Conservation (phyloP, 2,888 invertebrate genomes). For the Aphodius granarius region DNA sequence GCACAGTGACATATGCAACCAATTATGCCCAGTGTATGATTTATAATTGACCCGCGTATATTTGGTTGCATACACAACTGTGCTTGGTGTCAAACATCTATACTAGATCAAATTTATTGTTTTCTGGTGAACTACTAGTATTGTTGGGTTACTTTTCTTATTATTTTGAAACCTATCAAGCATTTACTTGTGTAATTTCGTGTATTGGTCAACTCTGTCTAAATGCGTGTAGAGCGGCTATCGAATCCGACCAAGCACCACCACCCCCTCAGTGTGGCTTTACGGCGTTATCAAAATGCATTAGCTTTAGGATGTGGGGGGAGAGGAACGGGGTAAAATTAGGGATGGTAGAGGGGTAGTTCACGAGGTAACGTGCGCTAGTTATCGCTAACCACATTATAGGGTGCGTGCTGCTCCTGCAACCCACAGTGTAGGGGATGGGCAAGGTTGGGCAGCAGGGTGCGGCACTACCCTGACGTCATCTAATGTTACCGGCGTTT, state of each 20-base stretch:
- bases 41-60: too few relatives aligned
- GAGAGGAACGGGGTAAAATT: background rate
- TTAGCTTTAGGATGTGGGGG: conserved; percentile 10
- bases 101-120: too few relatives aligned
- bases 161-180: too few relatives aligned
- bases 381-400: conserved; percentile 19
- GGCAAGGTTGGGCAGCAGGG: background rate
- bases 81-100: too few relatives aligned
- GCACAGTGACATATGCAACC: too few relatives aligned
- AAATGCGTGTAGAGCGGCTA: background rate
- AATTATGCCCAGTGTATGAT: too few relatives aligned
- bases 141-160: too few relatives aligned
- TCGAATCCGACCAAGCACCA: background rate
- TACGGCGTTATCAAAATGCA: conserved; percentile 24
- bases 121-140: too few relatives aligned
- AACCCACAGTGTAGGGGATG: background rate
- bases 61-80: too few relatives aligned
- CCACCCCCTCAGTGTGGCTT: background rate
- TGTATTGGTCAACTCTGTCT: too few relatives aligned
- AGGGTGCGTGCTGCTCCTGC: conserved; percentile 16
- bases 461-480: background rate
- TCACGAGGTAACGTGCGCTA: conserved; percentile 22
- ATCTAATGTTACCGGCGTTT: background rate
- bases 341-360: background rate
- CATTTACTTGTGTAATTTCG: too few relatives aligned